phyloP scores from a whole-genome alignment of 1,140 invertebrate genomes.

The Coenobita brevimanus region DNA sequence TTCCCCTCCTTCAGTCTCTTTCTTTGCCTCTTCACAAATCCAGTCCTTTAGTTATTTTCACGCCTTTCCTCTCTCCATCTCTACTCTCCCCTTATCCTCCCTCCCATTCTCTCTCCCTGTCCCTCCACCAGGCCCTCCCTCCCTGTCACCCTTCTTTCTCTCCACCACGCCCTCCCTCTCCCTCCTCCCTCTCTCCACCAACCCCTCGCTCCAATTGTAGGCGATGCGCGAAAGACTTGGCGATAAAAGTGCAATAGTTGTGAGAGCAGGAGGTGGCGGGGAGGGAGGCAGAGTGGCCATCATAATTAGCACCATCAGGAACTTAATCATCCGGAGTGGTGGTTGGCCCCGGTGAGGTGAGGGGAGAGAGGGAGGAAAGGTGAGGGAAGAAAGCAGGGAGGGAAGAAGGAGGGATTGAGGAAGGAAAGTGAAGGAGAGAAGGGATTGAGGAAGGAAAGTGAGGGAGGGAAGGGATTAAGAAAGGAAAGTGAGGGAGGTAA shows the following conservation, averaged over 20 bases:
- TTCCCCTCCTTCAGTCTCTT: background rate
- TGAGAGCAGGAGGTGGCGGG: conserved; percentile 30
- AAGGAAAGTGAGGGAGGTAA: background rate
- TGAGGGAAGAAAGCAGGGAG: background rate
- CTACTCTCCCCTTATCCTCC: too few relatives aligned
- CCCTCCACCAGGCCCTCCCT: too few relatives aligned
- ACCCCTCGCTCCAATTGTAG: too few relatives aligned
- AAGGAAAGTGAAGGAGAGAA: background rate
- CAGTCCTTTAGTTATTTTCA: background rate
- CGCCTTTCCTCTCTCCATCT: background rate
- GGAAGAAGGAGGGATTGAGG: background rate
- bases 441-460: background rate
- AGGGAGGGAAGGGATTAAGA: background rate
- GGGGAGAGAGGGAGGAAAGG: background rate
- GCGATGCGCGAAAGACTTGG: background rate
- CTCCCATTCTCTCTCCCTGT: too few relatives aligned
- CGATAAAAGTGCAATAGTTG: conserved; percentile 64
- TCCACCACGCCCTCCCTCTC: too few relatives aligned
- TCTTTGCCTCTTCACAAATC: conserved; percentile 2
- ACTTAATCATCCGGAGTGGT: conserved; percentile 65
- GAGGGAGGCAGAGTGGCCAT: conserved; percentile 36
- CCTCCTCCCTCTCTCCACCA: background rate
- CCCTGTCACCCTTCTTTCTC: too few relatives aligned
- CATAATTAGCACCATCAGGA: conserved; percentile 61
- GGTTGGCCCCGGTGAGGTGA: conserved; percentile 10